Evolutionary conservation across 2,797 vertebrate species (phyloP), one percentile per base, ranked within the genome.

Genomic region (Loriculus beryllinus): DNA sequence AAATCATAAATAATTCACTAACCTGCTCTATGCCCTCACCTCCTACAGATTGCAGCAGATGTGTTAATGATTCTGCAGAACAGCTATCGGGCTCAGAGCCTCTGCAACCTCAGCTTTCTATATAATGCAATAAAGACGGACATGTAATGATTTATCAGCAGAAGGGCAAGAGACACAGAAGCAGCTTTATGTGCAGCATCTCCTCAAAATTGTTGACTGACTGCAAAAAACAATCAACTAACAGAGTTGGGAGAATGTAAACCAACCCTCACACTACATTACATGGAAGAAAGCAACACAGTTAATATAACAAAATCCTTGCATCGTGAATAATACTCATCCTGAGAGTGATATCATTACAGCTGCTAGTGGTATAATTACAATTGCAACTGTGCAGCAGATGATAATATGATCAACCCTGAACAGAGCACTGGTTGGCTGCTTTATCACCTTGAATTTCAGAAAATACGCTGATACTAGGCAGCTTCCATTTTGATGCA

Each of bases 1-100:
- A 87, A 85, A 87, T 42, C 4, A 62, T 86, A 88, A 88, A 80
- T 91, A 89, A 92, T 91, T 95, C 80, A 84, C 74, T 70, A 71
- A 85, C 33, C 37, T 89, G 60, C 64, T 89, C 56, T 68, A 35
- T 49, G 71, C 52, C 76, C 45, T 87, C 60, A 57, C 40, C 60
- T 91, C 71, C 52, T 11, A 63, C 4, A 89, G 71, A 89, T 0
- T 59, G 68, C 52, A 71, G 79, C 33, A 17, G 20, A 85, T 35
- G 84, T 79, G 71, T 56, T 85, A 84, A 87, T 77, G 64, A 92
- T 89, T 84, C 71, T 91, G 64, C 71, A 82, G 68, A 91, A 56
- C 25, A 87, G 64, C 64, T 64, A 79, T 62, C 14, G 79, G 59
- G 67, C 47, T 93, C 65, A 86, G 70, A 90, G 35, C 51, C 33